Evolutionary conservation across 2,797 vertebrate species (phyloP).

Genomic region (Pagetopsis macropterus): DNA sequence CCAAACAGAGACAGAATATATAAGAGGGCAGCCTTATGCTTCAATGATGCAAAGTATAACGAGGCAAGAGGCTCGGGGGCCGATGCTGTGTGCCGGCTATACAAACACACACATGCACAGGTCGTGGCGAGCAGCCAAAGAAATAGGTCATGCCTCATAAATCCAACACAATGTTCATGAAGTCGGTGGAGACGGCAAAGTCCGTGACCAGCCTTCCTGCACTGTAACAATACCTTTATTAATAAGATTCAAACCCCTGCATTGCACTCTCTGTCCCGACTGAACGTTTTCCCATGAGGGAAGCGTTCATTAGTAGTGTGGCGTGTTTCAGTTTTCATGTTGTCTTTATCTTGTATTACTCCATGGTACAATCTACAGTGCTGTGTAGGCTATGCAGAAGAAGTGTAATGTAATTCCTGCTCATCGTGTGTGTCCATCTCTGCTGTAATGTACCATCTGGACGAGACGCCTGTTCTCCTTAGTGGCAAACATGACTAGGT

Average conservation of each 20-base stretch:
- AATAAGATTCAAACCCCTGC: conserved; percentile 34
- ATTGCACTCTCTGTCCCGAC: conserved; percentile 9
- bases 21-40: conserved; percentile 1
- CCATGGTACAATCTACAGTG: conserved; percentile 2
- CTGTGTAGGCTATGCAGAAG: background rate
- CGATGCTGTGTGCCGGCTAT: conserved; percentile 3
- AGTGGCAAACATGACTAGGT: conserved; percentile 1
- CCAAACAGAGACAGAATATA: conserved; percentile 44
- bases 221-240: conserved; percentile 56
- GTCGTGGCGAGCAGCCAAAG: conserved; percentile 60
- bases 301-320: conserved; percentile 45
- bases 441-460: conserved; percentile 8
- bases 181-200: conserved; percentile 39
- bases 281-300: conserved; percentile 39
- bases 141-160: conserved; percentile 55
- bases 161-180: conserved; percentile 42
- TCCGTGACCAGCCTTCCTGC: conserved; percentile 36
- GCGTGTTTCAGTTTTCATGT: conserved; percentile 28
- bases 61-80: conserved; percentile 8
- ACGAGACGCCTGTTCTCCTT: background rate
- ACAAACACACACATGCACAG: conserved; percentile 42
- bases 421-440: conserved; percentile 4
- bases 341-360: conserved; percentile 27
- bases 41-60: conserved; percentile 19
- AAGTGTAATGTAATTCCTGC: conserved; percentile 8